These are phyloP conservation scores for Canis aureus DNA, from an alignment of 2,113 vertebrate species.

Conservation along the genomic window DNA sequence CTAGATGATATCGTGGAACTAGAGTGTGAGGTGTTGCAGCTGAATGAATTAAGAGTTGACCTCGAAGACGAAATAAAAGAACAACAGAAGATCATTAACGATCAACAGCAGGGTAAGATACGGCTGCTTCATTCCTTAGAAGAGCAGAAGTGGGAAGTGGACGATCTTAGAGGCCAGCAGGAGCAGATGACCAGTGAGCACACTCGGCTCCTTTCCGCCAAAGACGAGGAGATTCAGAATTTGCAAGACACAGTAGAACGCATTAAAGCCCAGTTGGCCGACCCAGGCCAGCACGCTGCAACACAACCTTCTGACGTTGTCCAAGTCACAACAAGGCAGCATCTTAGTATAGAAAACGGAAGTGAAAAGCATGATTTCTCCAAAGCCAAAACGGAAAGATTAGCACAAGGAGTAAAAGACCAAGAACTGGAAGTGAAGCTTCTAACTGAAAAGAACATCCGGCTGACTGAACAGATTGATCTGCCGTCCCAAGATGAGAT, in stretches of 20 bases:
- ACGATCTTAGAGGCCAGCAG: conserved; percentile 88
- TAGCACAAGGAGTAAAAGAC: conserved; percentile 93
- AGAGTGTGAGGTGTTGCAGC: conserved; percentile 91
- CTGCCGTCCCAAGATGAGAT: conserved; percentile 92
- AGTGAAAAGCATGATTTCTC: conserved; percentile 95
- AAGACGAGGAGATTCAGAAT: conserved; percentile 91
- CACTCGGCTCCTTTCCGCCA: conserved; percentile 89
- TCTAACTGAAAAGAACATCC: conserved; percentile 93
- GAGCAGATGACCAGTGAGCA: conserved; percentile 91
- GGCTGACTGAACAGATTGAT: conserved; percentile 90
- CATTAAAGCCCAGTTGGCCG: conserved; percentile 84
- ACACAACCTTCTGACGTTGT: no score
- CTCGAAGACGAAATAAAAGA: conserved; percentile 89
- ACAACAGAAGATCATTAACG: conserved; percentile 87
- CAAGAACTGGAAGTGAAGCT: conserved; percentile 94
- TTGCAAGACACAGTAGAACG: conserved; percentile 89
- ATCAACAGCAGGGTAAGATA: conserved; percentile 87
- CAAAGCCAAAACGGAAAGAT: conserved; percentile 92
- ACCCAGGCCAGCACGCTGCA: no score
- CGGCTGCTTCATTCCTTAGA: conserved; percentile 89
- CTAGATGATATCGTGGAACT: conserved; percentile 93
- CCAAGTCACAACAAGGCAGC: no score
- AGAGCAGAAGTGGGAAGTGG: conserved; percentile 90
- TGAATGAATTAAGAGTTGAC: conserved; percentile 87
- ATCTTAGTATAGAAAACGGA: conserved; percentile 80